phyloP scores from a whole-genome alignment of 2,797 vertebrate genomes.

The Eutrigla gurnardus region DNA sequence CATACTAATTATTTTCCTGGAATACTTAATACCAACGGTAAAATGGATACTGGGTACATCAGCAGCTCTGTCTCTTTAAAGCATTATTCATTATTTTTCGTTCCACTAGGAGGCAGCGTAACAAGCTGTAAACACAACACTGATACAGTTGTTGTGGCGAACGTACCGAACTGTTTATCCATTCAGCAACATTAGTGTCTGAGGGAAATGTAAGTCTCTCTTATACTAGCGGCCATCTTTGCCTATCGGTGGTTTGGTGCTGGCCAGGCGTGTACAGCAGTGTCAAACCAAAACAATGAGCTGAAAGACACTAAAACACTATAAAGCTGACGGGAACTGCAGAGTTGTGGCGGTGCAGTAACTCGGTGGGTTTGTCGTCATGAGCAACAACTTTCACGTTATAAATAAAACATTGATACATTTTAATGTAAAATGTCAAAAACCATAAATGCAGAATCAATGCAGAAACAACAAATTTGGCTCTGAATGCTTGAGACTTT shows the following conservation, averaged over 20 bases:
- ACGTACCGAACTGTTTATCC: neutral
- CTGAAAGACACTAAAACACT: neutral
- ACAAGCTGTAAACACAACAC: slow-evolving; percentile 3
- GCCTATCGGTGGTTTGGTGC: neutral
- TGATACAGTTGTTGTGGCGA: neutral
- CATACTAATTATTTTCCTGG: neutral
- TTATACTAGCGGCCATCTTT: neutral
- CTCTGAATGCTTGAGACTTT: neutral
- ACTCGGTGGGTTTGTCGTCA: neutral
- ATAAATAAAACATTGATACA: neutral
- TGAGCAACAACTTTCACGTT: neutral
- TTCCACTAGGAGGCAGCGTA: neutral
- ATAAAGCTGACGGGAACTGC: too few species aligned
- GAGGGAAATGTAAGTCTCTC: neutral
- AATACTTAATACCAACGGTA: neutral
- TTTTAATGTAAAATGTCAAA: neutral
- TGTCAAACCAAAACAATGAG: neutral
- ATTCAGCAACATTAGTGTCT: slow-evolving; percentile 3
- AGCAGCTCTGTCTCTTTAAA: neutral
- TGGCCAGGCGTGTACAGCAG: too few species aligned
- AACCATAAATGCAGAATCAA: neutral
- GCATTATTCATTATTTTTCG: neutral
- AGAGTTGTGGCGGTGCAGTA: neutral
- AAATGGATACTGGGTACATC: neutral
- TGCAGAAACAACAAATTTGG: neutral